phyloP scores from a whole-genome alignment of 2,797 vertebrate species.

The Crocodylus rhombifer region DNA sequence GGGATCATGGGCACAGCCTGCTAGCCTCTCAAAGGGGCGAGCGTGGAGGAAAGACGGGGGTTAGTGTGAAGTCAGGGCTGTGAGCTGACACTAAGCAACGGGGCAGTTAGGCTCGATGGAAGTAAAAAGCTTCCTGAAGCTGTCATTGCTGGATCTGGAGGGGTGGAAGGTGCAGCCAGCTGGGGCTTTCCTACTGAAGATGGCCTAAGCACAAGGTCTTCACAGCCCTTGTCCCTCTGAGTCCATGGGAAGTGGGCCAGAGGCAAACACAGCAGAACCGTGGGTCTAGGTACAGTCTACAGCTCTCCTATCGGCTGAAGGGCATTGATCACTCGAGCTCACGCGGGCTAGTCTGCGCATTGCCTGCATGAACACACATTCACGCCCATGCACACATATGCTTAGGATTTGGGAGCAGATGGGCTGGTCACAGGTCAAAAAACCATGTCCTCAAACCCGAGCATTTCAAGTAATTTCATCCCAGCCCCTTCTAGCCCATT shows the following conservation, averaged over 20 bases:
- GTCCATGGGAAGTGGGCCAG: not conserved
- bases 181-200: not conserved
- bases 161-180: too few species aligned
- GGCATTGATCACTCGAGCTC: not conserved
- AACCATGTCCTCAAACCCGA: not conserved
- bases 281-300: not conserved
- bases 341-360: too few species aligned
- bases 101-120: not conserved
- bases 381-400: not conserved
- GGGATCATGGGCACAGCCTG: not conserved
- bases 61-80: not conserved
- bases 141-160: not conserved
- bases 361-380: not conserved
- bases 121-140: not conserved
- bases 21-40: not conserved
- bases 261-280: not conserved
- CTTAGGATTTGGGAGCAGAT: too few species aligned
- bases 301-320: not conserved
- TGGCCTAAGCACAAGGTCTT: not conserved
- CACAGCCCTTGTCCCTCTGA: not conserved
- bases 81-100: too few species aligned
- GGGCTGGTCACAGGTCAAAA: not conserved
- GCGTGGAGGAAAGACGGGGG: not conserved
- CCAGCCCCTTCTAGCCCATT: not conserved
- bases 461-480: not conserved